These are phyloP conservation scores for Anolis apletophallus DNA, from an alignment of 2,797 vertebrate genomes.

Conservation along the genomic window DNA sequence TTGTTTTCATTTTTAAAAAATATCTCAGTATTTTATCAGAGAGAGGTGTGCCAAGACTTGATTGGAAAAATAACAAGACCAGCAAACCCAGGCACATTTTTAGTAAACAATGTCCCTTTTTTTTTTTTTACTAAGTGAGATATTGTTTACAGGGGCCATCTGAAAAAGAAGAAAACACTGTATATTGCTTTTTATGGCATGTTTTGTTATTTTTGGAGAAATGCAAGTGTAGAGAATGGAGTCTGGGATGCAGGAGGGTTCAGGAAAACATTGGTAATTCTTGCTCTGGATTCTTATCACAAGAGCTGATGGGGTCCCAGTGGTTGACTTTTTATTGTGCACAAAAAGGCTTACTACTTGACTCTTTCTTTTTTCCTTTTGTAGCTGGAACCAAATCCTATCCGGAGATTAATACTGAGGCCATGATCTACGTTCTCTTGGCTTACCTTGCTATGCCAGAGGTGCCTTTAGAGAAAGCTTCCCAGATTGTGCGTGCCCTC, in stretches of 20 bases:
- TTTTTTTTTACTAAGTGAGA: too few relatives aligned
- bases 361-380: neutral
- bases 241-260: neutral
- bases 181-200: too few relatives aligned
- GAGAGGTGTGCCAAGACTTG: neutral
- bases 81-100: too few relatives aligned
- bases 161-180: neutral
- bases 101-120: neutral
- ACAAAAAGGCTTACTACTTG: neutral
- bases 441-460: slow-evolving; percentile 74
- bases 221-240: neutral
- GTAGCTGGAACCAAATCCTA: slow-evolving; percentile 14
- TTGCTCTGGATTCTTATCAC: neutral
- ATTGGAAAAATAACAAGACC: neutral
- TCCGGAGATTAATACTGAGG: slow-evolving; percentile 74
- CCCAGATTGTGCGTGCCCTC: slow-evolving; percentile 83
- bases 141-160: neutral
- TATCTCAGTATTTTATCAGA: neutral
- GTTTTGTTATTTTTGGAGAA: neutral
- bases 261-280: neutral
- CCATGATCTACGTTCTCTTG: slow-evolving; percentile 82
- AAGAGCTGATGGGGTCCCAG: too few relatives aligned
- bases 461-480: slow-evolving; percentile 64
- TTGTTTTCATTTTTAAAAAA: too few relatives aligned
- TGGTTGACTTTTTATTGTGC: neutral